Conservation (phyloP, 1,140 invertebrate genomes). For the Semibalanus balanoides region DNA sequence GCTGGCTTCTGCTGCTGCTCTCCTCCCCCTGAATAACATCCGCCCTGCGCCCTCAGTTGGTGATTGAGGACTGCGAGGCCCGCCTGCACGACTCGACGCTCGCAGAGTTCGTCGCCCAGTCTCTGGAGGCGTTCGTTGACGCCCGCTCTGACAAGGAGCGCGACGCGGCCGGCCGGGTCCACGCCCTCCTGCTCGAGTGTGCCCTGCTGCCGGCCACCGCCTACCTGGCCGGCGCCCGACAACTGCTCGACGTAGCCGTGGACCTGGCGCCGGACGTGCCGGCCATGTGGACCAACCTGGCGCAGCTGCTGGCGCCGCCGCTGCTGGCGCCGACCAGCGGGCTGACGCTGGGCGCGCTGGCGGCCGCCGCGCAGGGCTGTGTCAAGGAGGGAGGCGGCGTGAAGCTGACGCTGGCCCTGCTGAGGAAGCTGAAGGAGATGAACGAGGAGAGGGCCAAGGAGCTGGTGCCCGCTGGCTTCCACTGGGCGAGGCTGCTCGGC, state of each 20-base stretch:
- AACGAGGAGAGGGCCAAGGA: background rate
- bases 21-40: too few species aligned
- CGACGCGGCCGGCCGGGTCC: background rate
- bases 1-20: too few species aligned
- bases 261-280: background rate
- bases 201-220: background rate
- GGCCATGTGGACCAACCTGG: conserved; percentile 1
- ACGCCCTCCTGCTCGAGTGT: background rate
- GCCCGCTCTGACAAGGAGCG: background rate
- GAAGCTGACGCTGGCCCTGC: background rate
- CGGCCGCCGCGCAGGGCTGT: background rate
- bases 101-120: background rate
- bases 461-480: background rate
- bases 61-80: background rate
- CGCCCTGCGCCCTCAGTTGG: background rate
- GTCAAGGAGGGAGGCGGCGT: background rate
- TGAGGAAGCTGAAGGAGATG: background rate
- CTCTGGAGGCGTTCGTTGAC: background rate
- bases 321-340: background rate
- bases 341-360: background rate
- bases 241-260: background rate
- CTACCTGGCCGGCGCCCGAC: background rate
- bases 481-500: background rate
- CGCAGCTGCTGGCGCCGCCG: background rate
- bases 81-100: background rate